These are phyloP conservation scores for Pristis pectinata DNA, from an alignment of 2,797 vertebrate species.

Conservation along the genomic window DNA sequence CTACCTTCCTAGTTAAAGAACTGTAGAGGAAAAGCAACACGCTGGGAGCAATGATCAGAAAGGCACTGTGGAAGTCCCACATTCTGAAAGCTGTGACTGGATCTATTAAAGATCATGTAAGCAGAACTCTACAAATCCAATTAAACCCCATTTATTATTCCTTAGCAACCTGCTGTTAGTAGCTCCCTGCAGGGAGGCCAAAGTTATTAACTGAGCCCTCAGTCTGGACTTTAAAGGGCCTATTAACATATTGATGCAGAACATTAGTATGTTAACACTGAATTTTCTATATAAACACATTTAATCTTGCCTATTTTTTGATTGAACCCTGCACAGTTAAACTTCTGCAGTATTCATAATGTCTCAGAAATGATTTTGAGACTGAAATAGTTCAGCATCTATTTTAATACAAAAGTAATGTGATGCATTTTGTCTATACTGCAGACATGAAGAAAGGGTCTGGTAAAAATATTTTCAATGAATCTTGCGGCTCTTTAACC, in stretches of 20 bases:
- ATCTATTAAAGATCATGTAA: conserved; percentile 26
- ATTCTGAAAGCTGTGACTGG: conserved; percentile 13
- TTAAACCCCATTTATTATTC: conserved; percentile 26
- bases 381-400: background rate
- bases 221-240: background rate
- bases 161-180: conserved; percentile 10
- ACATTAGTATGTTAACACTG: background rate
- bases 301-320: background rate
- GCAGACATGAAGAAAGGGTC: background rate
- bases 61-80: background rate
- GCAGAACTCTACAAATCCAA: conserved; percentile 29
- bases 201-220: background rate
- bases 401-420: background rate
- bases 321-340: background rate
- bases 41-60: background rate
- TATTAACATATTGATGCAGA: background rate
- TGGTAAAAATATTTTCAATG: background rate
- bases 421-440: background rate
- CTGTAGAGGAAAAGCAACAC: background rate
- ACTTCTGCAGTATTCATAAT: background rate
- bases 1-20: background rate
- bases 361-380: background rate
- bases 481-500: background rate
- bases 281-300: background rate
- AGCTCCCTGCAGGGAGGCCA: background rate